Conservation (phyloP, 2,888 invertebrate species). For the Drosophila acutilabella region DNA sequence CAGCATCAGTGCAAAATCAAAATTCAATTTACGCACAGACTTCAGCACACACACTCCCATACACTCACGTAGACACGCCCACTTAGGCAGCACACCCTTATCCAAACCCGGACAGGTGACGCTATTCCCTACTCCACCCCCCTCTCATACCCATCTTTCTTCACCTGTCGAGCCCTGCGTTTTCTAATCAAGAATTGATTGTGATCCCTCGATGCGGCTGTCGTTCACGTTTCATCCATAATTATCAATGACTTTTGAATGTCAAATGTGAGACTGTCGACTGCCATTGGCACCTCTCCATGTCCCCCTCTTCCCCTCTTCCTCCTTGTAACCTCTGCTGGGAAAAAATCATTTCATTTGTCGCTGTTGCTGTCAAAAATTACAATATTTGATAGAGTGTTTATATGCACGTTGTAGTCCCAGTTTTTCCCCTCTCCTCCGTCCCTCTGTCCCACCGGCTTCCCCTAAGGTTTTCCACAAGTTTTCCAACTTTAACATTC, state of each 20-base stretch:
- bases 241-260: slow-evolving; percentile 80
- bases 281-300: slow-evolving; percentile 64
- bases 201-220: slow-evolving; percentile 81
- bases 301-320: not conserved
- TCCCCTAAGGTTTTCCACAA: slow-evolving; percentile 10
- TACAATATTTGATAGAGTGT: slow-evolving; percentile 80
- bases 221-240: slow-evolving; percentile 80
- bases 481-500: slow-evolving; percentile 36
- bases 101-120: slow-evolving; percentile 63
- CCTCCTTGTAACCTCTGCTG: not conserved
- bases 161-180: slow-evolving; percentile 62
- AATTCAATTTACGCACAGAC: slow-evolving; percentile 81
- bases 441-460: too few species aligned
- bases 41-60: slow-evolving; percentile 40
- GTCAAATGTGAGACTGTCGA: slow-evolving; percentile 71
- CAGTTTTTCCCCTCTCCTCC: not conserved
- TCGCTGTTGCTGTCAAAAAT: slow-evolving; percentile 78
- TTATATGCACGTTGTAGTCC: slow-evolving; percentile 49
- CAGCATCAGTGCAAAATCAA: slow-evolving; percentile 81
- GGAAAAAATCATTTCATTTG: slow-evolving; percentile 76
- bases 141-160: not conserved
- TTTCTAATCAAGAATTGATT: slow-evolving; percentile 82
- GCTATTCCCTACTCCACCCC: not conserved
- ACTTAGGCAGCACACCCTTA: slow-evolving; percentile 45
- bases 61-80: slow-evolving; percentile 38